Base-by-base conservation (phyloP, 2,888 invertebrate species). In the Torymus auratus region DNA sequence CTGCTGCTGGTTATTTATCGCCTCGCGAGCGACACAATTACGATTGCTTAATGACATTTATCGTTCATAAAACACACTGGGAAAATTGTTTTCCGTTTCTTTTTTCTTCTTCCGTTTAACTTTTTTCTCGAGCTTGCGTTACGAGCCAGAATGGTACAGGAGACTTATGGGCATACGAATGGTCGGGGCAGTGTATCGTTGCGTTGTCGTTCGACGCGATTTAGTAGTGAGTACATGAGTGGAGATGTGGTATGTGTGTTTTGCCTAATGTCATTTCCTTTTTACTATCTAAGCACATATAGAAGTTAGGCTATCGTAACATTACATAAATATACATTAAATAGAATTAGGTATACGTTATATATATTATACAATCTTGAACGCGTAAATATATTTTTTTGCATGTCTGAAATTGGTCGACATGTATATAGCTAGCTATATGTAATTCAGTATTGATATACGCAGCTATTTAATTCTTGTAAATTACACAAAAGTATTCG, bases 1-100 rank as follows among this genome's bases (percentile, higher is more conserved):
- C 28, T 76, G 55, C 52, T 67, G n/a, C 62, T 61, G 3, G 62
- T 55, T 61, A 61, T 61, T 62, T 67, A 60, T 60, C 17, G 17
- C 11, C 28, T 28, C 28, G 28, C n/a, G 17, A 52, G 23, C 10
- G 58, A 65, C 56, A 52, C 58, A 67, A 61, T 41, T 56, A 52
- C 12, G n/a, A 52, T 50, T 50, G 28, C 15, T 67, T 50, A 60
- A 50, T 17, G 28, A 56, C 55, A 20, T 55, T 23, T 4, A 23
- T 17, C 17, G 20, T 70, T 14, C 23, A 50, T 70, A 60, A 69
- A 70, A 41, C 50, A 50, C 50, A 50, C 17, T 41, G 56, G n/a
- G 56, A 56, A 56, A 69, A 56, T 28, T 28, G 10, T 13, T 67
- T 12, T 10, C 20, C 50, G 7, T 50, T n/a, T 3, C 14, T 15